Percentiles rank a stretch among this genome's conserved stretches.
Conservation (phyloP, 2,113 vertebrate genomes). For the Lichenostomus cassidix region DNA sequence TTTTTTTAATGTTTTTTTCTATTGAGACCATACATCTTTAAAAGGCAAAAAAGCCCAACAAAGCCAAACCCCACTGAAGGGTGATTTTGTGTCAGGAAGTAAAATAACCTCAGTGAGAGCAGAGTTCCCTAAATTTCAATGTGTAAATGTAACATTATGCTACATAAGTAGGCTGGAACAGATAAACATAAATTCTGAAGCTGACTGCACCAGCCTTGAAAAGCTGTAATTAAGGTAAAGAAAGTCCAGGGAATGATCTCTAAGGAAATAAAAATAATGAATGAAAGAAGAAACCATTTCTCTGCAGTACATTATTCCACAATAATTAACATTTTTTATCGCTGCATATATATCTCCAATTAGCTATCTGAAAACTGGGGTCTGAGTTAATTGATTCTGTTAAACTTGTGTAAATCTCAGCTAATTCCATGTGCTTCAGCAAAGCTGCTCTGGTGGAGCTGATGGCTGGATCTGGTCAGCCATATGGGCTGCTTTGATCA, state of each 20-base stretch:
- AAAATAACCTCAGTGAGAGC: neutral
- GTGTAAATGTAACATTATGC: neutral
- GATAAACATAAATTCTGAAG: neutral
- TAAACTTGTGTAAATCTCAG: constrained; percentile 28
- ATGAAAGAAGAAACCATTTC: constrained; percentile 30
- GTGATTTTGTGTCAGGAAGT: neutral
- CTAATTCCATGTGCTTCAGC: neutral
- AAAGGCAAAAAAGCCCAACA: fast-evolving
- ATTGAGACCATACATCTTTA: fast-evolving
- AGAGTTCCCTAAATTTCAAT: neutral
- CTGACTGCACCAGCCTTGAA: neutral
- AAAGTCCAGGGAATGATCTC: constrained; percentile 18
- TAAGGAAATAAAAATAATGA: constrained; percentile 49
- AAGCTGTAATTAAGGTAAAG: constrained; percentile 47
- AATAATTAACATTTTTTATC: constrained; percentile 50
- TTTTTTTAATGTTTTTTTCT: neutral
- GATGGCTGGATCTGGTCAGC: neutral
- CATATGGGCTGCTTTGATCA: neutral
- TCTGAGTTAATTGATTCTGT: constrained; percentile 38
- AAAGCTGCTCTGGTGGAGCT: neutral
- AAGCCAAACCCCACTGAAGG: fast-evolving
- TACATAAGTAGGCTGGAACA: neutral
- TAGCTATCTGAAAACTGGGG: constrained; percentile 6
- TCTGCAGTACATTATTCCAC: constrained; percentile 26
- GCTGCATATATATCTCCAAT: constrained; percentile 22